Conservation (phyloP, 2,113 vertebrate species). For the Rattus norvegicus region DNA sequence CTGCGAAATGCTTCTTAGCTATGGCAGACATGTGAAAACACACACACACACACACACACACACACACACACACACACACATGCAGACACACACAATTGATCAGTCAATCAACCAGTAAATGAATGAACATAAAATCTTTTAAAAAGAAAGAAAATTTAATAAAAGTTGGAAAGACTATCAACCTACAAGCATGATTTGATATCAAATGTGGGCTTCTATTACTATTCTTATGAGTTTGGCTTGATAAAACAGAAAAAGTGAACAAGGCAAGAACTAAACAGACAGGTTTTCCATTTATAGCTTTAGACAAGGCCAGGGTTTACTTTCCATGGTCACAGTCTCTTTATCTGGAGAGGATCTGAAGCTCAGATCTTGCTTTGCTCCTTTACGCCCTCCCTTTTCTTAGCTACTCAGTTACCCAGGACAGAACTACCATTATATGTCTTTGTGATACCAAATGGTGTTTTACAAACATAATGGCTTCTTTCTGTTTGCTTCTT, state of each 20-base stretch:
- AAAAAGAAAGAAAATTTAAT: background rate
- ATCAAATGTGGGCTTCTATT: background rate
- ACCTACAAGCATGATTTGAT: fast-evolving
- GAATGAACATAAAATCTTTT: background rate
- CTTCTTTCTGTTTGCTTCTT: background rate
- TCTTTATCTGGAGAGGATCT: background rate
- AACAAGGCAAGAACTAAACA: background rate
- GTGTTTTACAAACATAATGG: background rate
- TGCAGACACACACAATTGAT: background rate
- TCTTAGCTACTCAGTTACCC: background rate
- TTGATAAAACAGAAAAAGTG: background rate
- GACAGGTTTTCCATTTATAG: background rate
- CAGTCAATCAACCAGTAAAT: no score
- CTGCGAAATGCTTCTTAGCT: background rate
- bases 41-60: background rate
- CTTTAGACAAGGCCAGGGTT: background rate
- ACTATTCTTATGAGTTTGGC: background rate
- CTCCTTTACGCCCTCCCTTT: background rate
- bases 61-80: background rate
- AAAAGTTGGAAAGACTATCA: background rate
- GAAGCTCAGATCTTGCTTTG: background rate
- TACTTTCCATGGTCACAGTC: background rate
- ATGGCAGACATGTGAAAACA: background rate
- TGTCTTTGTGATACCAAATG: background rate
- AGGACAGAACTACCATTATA: background rate